A percentile compares a stretch with the other conserved stretches of the same genome.
Evolutionary conservation across 2,797 vertebrate genomes (phyloP).

Genomic region (Tokudaia muenninki): DNA sequence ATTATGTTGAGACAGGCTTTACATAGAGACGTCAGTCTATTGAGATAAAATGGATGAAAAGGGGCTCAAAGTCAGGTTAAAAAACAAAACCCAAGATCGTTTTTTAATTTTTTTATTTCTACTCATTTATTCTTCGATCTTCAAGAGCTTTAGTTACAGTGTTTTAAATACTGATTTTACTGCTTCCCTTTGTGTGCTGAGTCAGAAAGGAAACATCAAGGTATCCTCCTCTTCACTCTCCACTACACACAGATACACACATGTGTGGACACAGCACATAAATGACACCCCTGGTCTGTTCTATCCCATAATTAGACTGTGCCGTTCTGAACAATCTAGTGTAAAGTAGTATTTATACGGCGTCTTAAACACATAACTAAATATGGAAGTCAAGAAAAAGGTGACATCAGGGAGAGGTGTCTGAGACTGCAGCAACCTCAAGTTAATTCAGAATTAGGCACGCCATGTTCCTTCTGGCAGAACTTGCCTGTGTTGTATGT

Average conservation of each 20-base stretch:
- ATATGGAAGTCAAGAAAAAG: neutral
- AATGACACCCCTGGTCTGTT: neutral
- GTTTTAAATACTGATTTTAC: constrained; percentile 13
- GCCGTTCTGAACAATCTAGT: neutral
- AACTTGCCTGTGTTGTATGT: neutral
- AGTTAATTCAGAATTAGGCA: neutral
- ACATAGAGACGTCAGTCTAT: neutral
- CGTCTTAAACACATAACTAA: neutral
- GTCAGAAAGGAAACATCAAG: neutral
- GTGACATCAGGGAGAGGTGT: neutral
- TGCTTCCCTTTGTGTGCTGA: neutral
- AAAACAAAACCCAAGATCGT: neutral
- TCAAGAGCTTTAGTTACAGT: constrained; percentile 11
- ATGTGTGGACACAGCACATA: neutral
- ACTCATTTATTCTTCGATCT: neutral
- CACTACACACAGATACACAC: neutral
- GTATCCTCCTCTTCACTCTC: neutral
- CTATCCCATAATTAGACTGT: too few species aligned
- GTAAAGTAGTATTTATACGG: neutral
- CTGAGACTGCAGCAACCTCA: neutral
- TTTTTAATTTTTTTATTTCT: neutral
- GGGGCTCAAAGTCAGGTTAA: neutral
- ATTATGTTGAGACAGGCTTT: constrained; percentile 15
- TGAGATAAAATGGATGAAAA: constrained; percentile 51
- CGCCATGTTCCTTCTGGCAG: neutral